Conservation (phyloP, 2,888 invertebrate species). For the Nymphalis c-album region DNA sequence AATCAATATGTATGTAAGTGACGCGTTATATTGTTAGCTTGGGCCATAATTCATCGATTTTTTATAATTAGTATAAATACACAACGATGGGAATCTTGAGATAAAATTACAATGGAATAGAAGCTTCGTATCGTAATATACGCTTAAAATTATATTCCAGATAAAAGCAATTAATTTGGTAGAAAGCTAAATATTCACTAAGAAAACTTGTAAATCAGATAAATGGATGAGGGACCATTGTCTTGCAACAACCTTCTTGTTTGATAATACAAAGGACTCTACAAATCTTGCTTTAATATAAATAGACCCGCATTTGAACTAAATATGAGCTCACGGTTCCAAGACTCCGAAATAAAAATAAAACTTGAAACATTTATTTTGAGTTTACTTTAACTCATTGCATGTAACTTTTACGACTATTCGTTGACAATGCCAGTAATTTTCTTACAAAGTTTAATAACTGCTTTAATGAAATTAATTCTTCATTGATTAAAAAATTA, state of each 20-base stretch:
- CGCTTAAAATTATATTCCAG: background rate
- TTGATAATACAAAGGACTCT: conserved; percentile 6
- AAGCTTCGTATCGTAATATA: background rate
- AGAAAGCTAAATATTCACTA: background rate
- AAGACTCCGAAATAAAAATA: background rate
- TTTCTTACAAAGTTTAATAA: background rate
- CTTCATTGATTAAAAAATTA: no score
- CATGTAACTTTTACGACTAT: background rate
- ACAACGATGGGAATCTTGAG: no score
- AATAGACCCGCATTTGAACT: conserved; percentile 7
- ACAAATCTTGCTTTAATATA: conserved; percentile 8
- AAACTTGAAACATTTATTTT: background rate
- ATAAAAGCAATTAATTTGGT: background rate
- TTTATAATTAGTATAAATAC: no score
- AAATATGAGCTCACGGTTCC: background rate
- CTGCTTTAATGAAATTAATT: no score
- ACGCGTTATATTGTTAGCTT: no score
- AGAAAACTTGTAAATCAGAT: conserved; percentile 4
- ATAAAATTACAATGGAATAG: background rate
- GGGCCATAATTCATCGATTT: no score
- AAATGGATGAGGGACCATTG: conserved; percentile 5
- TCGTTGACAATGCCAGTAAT: background rate
- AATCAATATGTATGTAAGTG: no score
- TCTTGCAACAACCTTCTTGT: conserved; percentile 4
- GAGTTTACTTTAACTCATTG: background rate